Conservation (phyloP, 2,113 vertebrate genomes). For the Lucifuga dentata region DNA sequence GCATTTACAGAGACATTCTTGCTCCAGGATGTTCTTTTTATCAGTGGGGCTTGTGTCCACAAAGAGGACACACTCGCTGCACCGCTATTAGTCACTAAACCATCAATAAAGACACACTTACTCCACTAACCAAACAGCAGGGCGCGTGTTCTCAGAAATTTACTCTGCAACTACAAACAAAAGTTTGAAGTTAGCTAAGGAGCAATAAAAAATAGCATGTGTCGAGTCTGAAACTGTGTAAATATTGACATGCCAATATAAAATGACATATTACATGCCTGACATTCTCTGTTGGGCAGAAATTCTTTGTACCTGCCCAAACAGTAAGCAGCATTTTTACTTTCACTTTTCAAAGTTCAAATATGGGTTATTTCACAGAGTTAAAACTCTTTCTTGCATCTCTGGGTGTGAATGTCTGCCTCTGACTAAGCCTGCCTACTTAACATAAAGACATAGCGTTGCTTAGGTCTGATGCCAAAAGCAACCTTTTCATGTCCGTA, state of each 20-base stretch:
- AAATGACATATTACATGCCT: background rate
- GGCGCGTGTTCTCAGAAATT: slow-evolving; percentile 27
- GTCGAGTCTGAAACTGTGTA: background rate
- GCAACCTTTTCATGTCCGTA: slow-evolving; percentile 24
- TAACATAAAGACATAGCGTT: slow-evolving; percentile 28
- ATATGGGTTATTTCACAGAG: slow-evolving; percentile 5
- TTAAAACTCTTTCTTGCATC: background rate
- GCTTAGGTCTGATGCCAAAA: slow-evolving; percentile 28
- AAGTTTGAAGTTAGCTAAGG: slow-evolving; percentile 34
- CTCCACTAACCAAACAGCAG: slow-evolving; percentile 53
- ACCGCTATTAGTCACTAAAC: slow-evolving; percentile 33
- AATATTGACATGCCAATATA: slow-evolving; percentile 43
- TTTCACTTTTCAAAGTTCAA: slow-evolving; percentile 2
- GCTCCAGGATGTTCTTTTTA: slow-evolving; percentile 66
- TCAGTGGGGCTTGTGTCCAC: slow-evolving; percentile 45
- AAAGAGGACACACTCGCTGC: slow-evolving; percentile 37
- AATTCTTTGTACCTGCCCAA: slow-evolving; percentile 12
- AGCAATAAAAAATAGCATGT: background rate
- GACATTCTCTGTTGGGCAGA: slow-evolving; percentile 16
- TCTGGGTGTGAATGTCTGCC: background rate
- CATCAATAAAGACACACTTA: slow-evolving; percentile 28
- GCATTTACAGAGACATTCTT: slow-evolving; percentile 66
- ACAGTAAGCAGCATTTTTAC: background rate
- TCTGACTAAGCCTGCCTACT: background rate
- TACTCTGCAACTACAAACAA: slow-evolving; percentile 51